Percentiles rank a stretch among this genome's conserved stretches.
phyloP scores from a whole-genome alignment of 1,140 invertebrate genomes.

The Mamestra configurata region DNA sequence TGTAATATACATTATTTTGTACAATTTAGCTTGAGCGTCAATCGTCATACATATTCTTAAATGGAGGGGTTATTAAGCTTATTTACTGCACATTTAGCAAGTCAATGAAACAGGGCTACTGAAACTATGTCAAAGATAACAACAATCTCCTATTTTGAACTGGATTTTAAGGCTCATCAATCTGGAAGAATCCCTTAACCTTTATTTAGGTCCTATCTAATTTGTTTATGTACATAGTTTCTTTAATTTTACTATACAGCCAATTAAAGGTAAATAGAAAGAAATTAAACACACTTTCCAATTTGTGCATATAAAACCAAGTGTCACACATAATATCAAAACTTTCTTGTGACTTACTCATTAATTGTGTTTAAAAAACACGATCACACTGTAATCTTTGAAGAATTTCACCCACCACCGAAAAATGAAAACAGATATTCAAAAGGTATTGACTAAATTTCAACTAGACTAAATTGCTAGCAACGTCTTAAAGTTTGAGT shows the following conservation, averaged over 20 bases:
- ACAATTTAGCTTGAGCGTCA: slow-evolving; percentile 30
- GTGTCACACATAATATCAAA: not conserved
- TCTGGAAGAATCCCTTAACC: not conserved
- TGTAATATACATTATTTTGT: slow-evolving; percentile 20
- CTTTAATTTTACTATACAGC: slow-evolving; percentile 24
- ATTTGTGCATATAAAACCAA: not conserved
- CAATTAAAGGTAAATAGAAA: not conserved
- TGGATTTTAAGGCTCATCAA: not conserved
- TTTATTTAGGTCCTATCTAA: not conserved
- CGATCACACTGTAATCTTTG: not conserved
- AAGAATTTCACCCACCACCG: not conserved
- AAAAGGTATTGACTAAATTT: not conserved
- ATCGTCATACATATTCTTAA: slow-evolving; percentile 24
- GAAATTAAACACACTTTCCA: not conserved
- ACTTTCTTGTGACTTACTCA: not conserved
- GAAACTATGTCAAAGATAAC: not conserved
- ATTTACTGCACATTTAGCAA: slow-evolving; percentile 36
- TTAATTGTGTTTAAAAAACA: not conserved
- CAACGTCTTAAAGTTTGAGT: slow-evolving; percentile 18
- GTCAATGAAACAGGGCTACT: slow-evolving; percentile 28
- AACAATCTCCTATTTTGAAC: not conserved
- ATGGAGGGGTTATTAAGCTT: not conserved
- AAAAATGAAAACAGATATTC: not conserved
- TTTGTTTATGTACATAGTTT: slow-evolving; percentile 14
- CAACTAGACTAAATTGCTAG: slow-evolving; percentile 12